Base-by-base conservation (phyloP, 2,797 vertebrate species). In the Darevskia nairensis region DNA sequence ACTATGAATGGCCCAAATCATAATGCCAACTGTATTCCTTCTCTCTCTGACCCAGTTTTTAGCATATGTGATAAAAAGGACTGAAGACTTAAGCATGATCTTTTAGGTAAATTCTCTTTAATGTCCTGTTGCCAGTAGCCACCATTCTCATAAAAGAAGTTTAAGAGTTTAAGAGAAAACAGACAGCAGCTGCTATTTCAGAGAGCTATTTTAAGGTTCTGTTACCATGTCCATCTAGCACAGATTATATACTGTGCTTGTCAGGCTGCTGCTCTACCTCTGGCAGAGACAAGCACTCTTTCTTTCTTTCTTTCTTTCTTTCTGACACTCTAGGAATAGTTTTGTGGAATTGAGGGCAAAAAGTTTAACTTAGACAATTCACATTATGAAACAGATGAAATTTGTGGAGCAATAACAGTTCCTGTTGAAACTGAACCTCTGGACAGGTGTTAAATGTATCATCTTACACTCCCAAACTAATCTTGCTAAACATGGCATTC, bases 91-190 rank as follows among this genome's bases (percentile, higher is more conserved):
- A 35, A 35, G 35, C 35, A 35, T 35, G 35, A 35, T 35, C 35
- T 35, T 35, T 35, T 35, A 35, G 35, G 35, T 35, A 35, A 35
- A 35, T 35, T 35, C 35, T 74, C 68, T 76, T 66, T 88, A 82
- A 68, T 4, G 32, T 68, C 44, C 23, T 32, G 17, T 5, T 35
- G 13, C 29, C 77, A 55, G 27, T 32, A 61, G 72, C 75, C 72
- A 88, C 71, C 64, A 41, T 89, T 76, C 82, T 80, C 80, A 79
- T 81, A 50, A 88, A 90, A 66, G 27, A 15, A 35, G 81, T 80
- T 29, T 86, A 35, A 35, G 35, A 35, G 35, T 35, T 35, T 35
- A 64, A 83, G 66, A 32, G 80, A 76, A 32, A 66, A 19, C 41
- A 80, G 87, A 29, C 66, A 50, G 86, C 44, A 79, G 81, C 35